These are phyloP conservation scores for Panthera leo DNA, from an alignment of 2,113 vertebrate species.

Conservation along the genomic window DNA sequence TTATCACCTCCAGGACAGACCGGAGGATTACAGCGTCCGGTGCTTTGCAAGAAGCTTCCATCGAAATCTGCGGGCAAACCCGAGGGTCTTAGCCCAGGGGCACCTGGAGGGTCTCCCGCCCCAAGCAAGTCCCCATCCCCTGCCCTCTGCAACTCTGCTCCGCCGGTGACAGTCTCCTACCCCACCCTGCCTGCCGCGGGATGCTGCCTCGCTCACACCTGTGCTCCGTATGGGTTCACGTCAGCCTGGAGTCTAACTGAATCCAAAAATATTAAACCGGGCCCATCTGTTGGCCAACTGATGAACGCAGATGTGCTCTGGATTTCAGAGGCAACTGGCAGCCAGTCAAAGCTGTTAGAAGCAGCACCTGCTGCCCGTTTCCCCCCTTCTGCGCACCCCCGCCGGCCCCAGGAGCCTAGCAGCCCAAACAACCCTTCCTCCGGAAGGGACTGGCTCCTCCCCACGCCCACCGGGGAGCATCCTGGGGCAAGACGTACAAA, in stretches of 20 bases:
- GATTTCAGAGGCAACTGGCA: conserved; percentile 81
- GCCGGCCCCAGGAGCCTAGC: background rate
- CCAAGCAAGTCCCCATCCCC: background rate
- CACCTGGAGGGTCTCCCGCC: background rate
- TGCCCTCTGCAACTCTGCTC: background rate
- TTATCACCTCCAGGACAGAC: background rate
- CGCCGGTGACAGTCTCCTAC: background rate
- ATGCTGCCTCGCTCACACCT: conserved; percentile 42
- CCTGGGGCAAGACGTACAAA: background rate
- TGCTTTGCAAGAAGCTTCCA: background rate
- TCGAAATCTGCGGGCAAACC: background rate
- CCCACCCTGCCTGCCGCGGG: background rate
- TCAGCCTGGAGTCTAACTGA: conserved; percentile 70
- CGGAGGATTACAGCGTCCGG: background rate
- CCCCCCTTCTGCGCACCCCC: conserved; percentile 55
- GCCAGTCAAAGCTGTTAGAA: conserved; percentile 79
- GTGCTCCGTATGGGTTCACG: conserved; percentile 11
- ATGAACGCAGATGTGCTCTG: conserved; percentile 83
- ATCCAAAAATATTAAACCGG: conserved; percentile 78
- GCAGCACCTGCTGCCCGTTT: conserved; percentile 82
- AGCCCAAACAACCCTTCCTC: background rate
- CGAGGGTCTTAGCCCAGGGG: fast-evolving
- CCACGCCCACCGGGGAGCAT: fast-evolving
- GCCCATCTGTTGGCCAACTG: conserved; percentile 86
- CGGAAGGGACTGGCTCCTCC: background rate